These are phyloP conservation scores for Epinephelus coioides DNA, from an alignment of 2,797 vertebrate genomes.

Conservation along the genomic window DNA sequence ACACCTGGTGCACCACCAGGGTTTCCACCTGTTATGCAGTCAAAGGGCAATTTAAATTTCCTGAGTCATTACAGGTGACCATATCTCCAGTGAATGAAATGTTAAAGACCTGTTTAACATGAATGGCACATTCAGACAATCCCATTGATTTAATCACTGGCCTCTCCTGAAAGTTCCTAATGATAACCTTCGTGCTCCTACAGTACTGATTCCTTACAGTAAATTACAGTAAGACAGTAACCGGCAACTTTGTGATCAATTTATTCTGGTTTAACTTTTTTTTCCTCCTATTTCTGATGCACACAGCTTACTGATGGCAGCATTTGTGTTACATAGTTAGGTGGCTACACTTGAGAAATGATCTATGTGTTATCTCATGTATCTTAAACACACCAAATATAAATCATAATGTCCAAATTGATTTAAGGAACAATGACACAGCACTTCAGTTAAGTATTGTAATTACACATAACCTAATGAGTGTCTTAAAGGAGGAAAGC, in stretches of 20 bases:
- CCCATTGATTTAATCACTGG: not conserved
- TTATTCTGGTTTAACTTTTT: not conserved
- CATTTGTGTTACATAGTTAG: not conserved
- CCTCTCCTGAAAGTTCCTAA: not conserved
- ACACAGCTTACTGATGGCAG: fast-evolving
- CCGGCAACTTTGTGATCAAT: not conserved
- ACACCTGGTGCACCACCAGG: slow-evolving; percentile 8
- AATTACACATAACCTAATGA: not conserved
- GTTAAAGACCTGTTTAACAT: not conserved
- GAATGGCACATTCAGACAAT: not conserved
- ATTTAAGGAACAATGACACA: not conserved
- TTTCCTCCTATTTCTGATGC: not conserved
- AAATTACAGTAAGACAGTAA: not conserved
- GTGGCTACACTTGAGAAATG: not conserved
- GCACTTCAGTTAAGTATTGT: not conserved
- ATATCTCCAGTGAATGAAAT: fast-evolving
- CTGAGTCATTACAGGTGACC: slow-evolving; percentile 53
- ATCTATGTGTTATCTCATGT: too few relatives aligned
- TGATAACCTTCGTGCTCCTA: not conserved
- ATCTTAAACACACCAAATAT: not conserved
- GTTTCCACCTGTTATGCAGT: slow-evolving; percentile 22
- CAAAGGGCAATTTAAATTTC: slow-evolving; percentile 23
- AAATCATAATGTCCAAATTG: not conserved
- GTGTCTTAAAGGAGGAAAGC: fast-evolving
- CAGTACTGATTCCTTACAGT: not conserved